Conservation (phyloP, 2,113 vertebrate species). For the Cyrtonyx montezumae region DNA sequence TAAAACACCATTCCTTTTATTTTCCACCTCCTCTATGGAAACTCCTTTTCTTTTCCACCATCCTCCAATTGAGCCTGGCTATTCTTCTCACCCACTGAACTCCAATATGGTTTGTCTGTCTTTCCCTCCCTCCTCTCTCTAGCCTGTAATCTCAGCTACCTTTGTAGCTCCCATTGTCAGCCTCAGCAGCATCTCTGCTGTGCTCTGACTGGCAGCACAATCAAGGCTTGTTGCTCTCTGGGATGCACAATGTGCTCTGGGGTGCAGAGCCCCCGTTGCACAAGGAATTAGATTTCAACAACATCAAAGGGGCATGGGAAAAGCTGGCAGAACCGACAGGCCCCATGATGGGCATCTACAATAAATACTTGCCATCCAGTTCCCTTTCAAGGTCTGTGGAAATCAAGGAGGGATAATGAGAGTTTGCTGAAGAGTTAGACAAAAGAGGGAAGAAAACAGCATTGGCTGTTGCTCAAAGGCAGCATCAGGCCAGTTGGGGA, state of each 20-base stretch:
- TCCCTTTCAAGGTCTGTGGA: constrained; percentile 42
- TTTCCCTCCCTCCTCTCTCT: neutral
- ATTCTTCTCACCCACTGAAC: constrained; percentile 44
- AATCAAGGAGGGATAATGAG: constrained; percentile 8
- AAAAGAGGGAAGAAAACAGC: neutral
- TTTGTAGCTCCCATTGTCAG: constrained; percentile 49
- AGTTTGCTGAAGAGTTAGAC: constrained; percentile 11
- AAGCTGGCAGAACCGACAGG: neutral
- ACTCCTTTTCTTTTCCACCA: constrained; percentile 21
- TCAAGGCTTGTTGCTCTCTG: constrained; percentile 31
- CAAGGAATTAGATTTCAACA: constrained; percentile 26
- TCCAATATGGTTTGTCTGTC: neutral
- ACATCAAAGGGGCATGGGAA: constrained; percentile 6
- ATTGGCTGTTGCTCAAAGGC: neutral
- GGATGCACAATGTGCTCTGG: constrained; percentile 27
- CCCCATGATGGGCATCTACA: constrained; percentile 39
- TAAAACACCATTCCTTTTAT: constrained; percentile 12
- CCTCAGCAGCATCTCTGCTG: constrained; percentile 11
- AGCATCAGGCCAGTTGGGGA: neutral
- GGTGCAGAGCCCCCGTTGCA: neutral
- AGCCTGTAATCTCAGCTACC: constrained; percentile 43
- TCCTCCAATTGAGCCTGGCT: constrained; percentile 13
- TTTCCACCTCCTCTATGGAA: constrained; percentile 29
- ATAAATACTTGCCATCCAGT: constrained; percentile 19
- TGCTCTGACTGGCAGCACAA: constrained; percentile 53